Percentiles rank a stretch among this genome's conserved stretches.
Conservation (phyloP, 2,113 vertebrate genomes). For the Dasypus novemcinctus region DNA sequence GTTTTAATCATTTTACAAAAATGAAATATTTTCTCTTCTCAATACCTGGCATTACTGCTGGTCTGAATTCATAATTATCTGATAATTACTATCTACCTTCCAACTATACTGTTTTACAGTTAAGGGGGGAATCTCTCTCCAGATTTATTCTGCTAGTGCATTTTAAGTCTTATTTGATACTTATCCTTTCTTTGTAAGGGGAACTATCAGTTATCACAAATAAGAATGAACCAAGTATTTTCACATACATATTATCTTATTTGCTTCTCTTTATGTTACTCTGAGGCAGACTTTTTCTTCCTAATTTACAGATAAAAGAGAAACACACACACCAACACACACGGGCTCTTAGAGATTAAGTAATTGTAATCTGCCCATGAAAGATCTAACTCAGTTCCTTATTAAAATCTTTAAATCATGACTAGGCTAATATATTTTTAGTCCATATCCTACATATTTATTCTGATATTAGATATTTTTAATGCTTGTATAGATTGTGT, state of each 20-base stretch:
- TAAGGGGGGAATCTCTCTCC: background rate
- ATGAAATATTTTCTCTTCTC: background rate
- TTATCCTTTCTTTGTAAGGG: background rate
- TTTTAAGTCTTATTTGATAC: conserved; percentile 15
- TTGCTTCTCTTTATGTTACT: background rate
- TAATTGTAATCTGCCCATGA: background rate
- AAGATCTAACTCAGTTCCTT: background rate
- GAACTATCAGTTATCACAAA: background rate
- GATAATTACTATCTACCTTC: background rate
- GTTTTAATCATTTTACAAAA: background rate
- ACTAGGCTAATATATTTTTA: background rate
- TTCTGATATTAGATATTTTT: background rate
- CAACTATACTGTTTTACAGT: background rate
- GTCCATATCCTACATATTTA: background rate
- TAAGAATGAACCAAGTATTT: background rate
- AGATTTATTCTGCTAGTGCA: background rate
- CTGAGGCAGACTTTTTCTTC: background rate
- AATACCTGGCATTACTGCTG: background rate
- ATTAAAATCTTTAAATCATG: conserved; percentile 10
- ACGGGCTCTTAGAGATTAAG: background rate
- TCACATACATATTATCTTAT: background rate
- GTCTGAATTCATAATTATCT: background rate
- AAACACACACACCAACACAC: background rate
- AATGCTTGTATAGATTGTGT: background rate
- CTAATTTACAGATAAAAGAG: background rate